Percentiles rank a stretch among this genome's conserved stretches.
phyloP scores from a whole-genome alignment of 2,888 invertebrate genomes.

The Thereva unica region DNA sequence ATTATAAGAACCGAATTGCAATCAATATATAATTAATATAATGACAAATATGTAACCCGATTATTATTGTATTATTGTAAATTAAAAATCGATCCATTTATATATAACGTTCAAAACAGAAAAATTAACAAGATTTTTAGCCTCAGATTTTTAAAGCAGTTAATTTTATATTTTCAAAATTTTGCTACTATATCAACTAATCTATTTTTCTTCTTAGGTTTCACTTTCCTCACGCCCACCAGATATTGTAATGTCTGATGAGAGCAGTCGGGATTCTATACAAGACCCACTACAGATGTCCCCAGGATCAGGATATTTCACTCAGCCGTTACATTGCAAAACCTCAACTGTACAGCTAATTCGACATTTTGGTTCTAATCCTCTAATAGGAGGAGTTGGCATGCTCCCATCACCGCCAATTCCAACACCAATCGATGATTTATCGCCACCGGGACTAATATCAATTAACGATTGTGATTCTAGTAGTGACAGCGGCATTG shows the following conservation, averaged over 20 bases:
- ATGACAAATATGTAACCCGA: too few relatives aligned
- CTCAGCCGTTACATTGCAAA: conserved; percentile 24
- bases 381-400: conserved; percentile 53
- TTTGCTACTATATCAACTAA: background rate
- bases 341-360: conserved; percentile 46
- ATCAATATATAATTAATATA: too few relatives aligned
- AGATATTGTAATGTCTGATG: conserved; percentile 23
- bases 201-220: conserved; percentile 19
- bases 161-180: too few relatives aligned
- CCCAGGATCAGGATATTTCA: conserved; percentile 1
- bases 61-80: too few relatives aligned
- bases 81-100: too few relatives aligned
- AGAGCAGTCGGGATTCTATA: conserved; percentile 16
- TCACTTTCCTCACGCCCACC: conserved; percentile 19
- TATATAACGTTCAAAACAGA: too few relatives aligned
- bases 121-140: too few relatives aligned
- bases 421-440: conserved; percentile 46
- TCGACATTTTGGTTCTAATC: conserved; percentile 53
- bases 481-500: conserved; percentile 53
- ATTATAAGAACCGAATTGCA: too few relatives aligned
- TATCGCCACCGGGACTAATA: conserved; percentile 50
- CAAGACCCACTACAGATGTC: conserved; percentile 11
- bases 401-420: conserved; percentile 50
- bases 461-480: conserved; percentile 50
- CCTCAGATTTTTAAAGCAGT: too few relatives aligned